These are phyloP conservation scores for Lithophane leautieri DNA, from an alignment of 2,888 invertebrate genomes.

Conservation along the genomic window DNA sequence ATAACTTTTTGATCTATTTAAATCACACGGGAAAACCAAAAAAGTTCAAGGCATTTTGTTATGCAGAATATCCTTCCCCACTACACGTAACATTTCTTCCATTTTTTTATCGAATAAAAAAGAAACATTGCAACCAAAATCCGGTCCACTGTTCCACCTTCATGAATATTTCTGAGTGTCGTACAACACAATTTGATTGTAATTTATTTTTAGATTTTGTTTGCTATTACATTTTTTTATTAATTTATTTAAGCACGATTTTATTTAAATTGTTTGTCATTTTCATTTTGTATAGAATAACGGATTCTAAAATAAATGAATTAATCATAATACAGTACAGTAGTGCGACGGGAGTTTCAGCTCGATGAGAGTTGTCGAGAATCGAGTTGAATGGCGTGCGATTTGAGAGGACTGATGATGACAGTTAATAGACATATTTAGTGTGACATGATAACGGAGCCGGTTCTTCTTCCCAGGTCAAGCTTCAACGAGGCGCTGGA, in stretches of 20 bases:
- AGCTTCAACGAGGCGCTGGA: constrained; percentile 86
- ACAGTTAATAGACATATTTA: not conserved
- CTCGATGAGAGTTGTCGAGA: not conserved
- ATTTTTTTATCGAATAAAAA: too few relatives aligned
- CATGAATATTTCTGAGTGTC: too few relatives aligned
- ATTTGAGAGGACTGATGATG: not conserved
- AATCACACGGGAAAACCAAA: too few relatives aligned
- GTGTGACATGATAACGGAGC: not conserved
- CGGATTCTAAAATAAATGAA: not conserved
- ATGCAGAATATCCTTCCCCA: too few relatives aligned
- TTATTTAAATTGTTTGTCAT: too few relatives aligned
- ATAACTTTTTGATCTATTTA: not conserved
- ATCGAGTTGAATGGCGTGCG: not conserved
- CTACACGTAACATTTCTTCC: too few relatives aligned
- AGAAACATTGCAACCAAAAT: too few relatives aligned
- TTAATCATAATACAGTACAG: not conserved
- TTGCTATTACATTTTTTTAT: not conserved
- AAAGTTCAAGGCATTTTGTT: not conserved
- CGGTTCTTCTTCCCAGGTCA: constrained; percentile 71
- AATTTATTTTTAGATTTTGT: too few relatives aligned
- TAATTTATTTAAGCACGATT: not conserved
- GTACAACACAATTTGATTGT: too few relatives aligned
- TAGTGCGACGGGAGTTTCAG: not conserved
- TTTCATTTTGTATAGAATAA: not conserved
- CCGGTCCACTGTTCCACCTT: too few relatives aligned